Evolutionary conservation across 23 tunicate genomes (phyloP), one percentile per base, ranked within the genome.

Genomic region (Oikopleura dioica): DNA sequence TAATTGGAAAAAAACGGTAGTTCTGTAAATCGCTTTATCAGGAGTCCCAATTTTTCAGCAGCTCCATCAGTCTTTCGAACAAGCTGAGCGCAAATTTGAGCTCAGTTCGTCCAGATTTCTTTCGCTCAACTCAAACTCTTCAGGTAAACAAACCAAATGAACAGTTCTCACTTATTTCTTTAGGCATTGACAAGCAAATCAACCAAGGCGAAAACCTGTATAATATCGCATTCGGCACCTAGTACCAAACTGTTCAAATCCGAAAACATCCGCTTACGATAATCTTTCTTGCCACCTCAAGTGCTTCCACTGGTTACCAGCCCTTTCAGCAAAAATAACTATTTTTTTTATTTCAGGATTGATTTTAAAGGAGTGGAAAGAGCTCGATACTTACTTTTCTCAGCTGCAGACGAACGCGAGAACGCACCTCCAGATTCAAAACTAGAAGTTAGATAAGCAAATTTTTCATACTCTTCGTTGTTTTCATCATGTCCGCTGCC

Each of bases 41-140:
- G 72, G 72, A 16, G 72, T 63, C 26, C 72, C 72, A 63, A 63
- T 63, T 12, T 63, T 63, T 28, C 72, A 63, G 26, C 30, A 63
- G 72, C 32, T 63, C 2, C 29, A 63, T 28, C 33, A 28, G 33
- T 23, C 29, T 28, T 63, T 28, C 4, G 26, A 63, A 2, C 72
- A 16, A 16, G 4, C 72, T 23, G 32, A 23, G n/a, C n/a, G n/a
- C n/a, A n/a, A n/a, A n/a, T n/a, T n/a, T n/a, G n/a, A n/a, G n/a
- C n/a, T n/a, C n/a, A n/a, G n/a, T n/a, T n/a, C n/a, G n/a, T n/a
- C n/a, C n/a, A n/a, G n/a, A n/a, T n/a, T n/a, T n/a, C n/a, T n/a
- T n/a, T n/a, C n/a, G n/a, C n/a, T n/a, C n/a, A n/a, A n/a, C n/a
- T n/a, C n/a, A n/a, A n/a, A n/a, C n/a, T n/a, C n/a, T n/a, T n/a